A percentile compares a stretch with the other conserved stretches of the same genome.
Conservation (phyloP, 2,888 invertebrate genomes). For the Gonocerus acuteangulatus region DNA sequence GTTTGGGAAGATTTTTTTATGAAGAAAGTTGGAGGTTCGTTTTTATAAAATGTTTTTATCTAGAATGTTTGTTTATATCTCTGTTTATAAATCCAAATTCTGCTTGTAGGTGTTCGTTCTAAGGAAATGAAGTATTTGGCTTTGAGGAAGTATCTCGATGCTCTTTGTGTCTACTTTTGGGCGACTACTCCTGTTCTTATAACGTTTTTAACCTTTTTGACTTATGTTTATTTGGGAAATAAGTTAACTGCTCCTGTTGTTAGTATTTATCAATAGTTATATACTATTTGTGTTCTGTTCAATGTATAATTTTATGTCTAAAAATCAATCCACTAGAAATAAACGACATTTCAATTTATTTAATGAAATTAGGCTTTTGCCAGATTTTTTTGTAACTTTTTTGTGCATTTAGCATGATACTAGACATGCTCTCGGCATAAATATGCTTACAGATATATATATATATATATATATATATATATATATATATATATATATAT, state of each 20-base stretch:
- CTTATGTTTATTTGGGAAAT: conserved; percentile 69
- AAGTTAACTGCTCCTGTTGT: conserved; percentile 78
- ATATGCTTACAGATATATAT: too few species aligned
- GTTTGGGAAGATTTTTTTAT: conserved; percentile 89
- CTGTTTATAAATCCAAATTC: neutral
- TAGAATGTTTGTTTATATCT: neutral
- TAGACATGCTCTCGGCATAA: too few species aligned
- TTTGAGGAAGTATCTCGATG: conserved; percentile 90
- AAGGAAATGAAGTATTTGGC: conserved; percentile 70
- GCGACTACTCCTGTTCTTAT: conserved; percentile 92
- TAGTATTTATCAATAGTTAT: conserved; percentile 35
- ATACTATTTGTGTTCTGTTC: too few species aligned
- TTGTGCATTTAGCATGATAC: too few species aligned
- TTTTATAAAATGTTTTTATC: conserved; percentile 34
- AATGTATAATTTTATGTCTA: too few species aligned
- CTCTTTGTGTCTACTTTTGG: conserved; percentile 97
- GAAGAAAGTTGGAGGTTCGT: conserved; percentile 57
- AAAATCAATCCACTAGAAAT: too few species aligned
- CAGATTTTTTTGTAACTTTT: too few species aligned
- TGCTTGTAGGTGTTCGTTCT: conserved; percentile 52
- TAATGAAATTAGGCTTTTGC: too few species aligned
- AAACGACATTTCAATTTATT: too few species aligned
- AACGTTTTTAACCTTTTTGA: conserved; percentile 72
- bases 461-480: too few species aligned
- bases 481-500: too few species aligned